Evolutionary conservation across 2,888 invertebrate species (phyloP).

Genomic region (Synergus itoensis): DNA sequence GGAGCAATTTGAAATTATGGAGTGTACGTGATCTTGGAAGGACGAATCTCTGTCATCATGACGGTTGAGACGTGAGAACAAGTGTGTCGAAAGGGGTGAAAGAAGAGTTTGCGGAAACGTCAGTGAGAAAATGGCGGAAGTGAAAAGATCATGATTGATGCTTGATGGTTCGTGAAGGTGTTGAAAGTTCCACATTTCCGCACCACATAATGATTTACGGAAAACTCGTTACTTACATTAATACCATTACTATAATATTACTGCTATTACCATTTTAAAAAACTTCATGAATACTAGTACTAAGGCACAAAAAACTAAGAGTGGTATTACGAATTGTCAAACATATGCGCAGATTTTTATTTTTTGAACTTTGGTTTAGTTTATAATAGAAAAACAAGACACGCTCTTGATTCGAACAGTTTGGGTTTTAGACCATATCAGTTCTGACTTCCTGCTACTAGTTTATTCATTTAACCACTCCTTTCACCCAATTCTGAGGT

Average conservation of each 20-base stretch:
- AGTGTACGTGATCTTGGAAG: conserved; percentile 39
- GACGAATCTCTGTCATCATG: conserved; percentile 45
- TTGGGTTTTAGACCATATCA: background rate
- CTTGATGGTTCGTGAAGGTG: background rate
- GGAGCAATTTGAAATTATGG: conserved; percentile 43
- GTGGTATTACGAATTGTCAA: too few species aligned
- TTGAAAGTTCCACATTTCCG: background rate
- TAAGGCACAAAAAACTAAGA: too few species aligned
- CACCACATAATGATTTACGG: background rate
- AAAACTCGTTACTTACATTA: background rate
- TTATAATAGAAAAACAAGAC: background rate
- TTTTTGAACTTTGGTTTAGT: background rate
- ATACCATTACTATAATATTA: too few species aligned
- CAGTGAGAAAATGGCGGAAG: background rate
- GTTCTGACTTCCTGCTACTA: background rate
- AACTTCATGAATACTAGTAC: too few species aligned
- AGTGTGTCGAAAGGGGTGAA: conserved; percentile 36
- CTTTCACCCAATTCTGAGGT: background rate
- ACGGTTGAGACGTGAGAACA: conserved; percentile 40
- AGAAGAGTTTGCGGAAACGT: background rate
- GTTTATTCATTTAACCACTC: background rate
- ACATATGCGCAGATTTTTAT: too few species aligned
- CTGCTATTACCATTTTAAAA: too few species aligned
- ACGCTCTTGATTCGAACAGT: background rate
- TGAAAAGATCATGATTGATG: background rate